phyloP scores from a whole-genome alignment of 2,888 invertebrate genomes.

The Spialia ferax region DNA sequence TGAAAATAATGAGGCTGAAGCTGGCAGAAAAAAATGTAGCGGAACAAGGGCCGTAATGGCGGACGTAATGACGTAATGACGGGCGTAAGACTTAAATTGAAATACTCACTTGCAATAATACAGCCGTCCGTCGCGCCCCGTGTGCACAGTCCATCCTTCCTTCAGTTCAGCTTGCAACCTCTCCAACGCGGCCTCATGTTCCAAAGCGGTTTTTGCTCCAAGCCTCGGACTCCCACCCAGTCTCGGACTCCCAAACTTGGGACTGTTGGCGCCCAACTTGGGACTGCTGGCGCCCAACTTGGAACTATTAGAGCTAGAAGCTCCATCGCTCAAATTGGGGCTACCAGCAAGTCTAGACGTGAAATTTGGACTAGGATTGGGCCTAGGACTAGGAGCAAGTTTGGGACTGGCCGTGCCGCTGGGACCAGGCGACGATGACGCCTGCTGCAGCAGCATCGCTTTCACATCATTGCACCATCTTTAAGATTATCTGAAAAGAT shows the following conservation, averaged over 20 bases:
- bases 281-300: constrained; percentile 61
- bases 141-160: constrained; percentile 93
- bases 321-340: constrained; percentile 67
- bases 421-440: constrained; percentile 80
- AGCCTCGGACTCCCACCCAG: constrained; percentile 78
- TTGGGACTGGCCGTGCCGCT: constrained; percentile 82
- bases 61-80: too few relatives aligned
- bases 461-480: constrained; percentile 78
- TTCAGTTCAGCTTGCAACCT: constrained; percentile 87
- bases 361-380: constrained; percentile 64
- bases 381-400: constrained; percentile 66
- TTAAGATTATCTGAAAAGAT: constrained; percentile 64
- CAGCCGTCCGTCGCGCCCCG: constrained; percentile 92
- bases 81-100: constrained; percentile 37
- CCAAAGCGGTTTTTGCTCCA: constrained; percentile 59
- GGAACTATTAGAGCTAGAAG: constrained; percentile 63
- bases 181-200: constrained; percentile 82
- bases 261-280: constrained; percentile 71
- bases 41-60: too few relatives aligned
- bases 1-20: too few relatives aligned
- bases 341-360: constrained; percentile 63
- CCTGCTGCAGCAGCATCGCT: constrained; percentile 84
- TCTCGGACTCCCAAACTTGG: constrained; percentile 70
- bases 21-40: too few relatives aligned
- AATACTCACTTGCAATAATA: constrained; percentile 96